A percentile compares a stretch with the other conserved stretches of the same genome.
Evolutionary conservation across 2,797 vertebrate species (phyloP).

Genomic region (Arremon aurantiirostris): DNA sequence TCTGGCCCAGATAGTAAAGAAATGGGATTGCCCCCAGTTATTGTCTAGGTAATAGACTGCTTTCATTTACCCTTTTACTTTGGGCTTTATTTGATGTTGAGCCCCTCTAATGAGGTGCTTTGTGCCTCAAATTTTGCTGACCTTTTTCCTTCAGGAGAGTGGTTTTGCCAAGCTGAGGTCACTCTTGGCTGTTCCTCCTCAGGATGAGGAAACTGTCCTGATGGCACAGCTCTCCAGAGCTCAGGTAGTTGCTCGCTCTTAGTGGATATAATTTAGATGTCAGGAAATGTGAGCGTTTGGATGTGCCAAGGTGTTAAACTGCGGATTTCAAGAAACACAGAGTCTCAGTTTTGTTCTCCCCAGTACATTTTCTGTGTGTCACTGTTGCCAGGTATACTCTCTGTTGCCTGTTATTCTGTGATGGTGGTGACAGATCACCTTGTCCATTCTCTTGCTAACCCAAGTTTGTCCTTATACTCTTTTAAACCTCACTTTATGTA

Average conservation of each 20-base stretch:
- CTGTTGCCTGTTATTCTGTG: not conserved
- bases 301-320: not conserved
- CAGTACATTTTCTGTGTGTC: not conserved
- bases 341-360: not conserved
- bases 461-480: not conserved
- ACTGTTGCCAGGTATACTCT: not conserved
- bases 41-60: not conserved
- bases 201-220: not conserved
- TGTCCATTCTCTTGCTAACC: not conserved
- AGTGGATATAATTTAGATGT: not conserved
- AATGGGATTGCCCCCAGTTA: not conserved
- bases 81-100: not conserved
- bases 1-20: not conserved
- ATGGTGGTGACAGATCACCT: not conserved
- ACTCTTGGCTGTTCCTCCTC: not conserved
- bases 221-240: not conserved
- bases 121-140: not conserved
- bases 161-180: slow-evolving; percentile 1
- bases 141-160: not conserved
- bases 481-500: not conserved
- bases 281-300: not conserved
- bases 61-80: not conserved
- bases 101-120: not conserved
- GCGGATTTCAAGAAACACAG: not conserved
- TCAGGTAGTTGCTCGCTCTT: not conserved